phyloP scores from a whole-genome alignment of 2,797 vertebrate genomes.

The Dryobates pubescens region DNA sequence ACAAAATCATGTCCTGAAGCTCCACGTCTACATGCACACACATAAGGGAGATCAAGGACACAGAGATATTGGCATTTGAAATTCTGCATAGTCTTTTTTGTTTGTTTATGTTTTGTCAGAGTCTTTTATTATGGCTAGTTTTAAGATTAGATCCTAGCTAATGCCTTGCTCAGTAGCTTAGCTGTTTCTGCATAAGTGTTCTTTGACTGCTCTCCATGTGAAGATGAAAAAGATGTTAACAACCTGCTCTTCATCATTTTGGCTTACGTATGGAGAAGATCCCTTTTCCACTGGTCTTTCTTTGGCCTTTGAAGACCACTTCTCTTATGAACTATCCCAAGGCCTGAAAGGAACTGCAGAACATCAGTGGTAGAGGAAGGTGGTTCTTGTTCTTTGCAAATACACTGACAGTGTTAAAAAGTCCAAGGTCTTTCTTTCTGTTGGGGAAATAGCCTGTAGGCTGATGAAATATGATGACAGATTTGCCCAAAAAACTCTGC shows the following conservation, averaged over 20 bases:
- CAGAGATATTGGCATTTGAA: neutral
- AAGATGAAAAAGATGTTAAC: neutral
- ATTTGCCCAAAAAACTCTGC: neutral
- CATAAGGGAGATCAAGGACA: neutral
- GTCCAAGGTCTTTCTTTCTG: neutral
- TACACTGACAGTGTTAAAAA: neutral
- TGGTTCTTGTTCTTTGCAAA: neutral
- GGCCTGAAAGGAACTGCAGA: neutral
- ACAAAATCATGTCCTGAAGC: too few species aligned
- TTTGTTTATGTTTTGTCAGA: neutral
- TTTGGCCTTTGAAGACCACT: neutral
- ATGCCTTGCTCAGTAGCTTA: neutral
- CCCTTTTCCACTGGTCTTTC: neutral
- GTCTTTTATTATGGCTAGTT: neutral
- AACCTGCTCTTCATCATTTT: neutral
- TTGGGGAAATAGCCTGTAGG: neutral
- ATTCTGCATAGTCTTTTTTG: neutral
- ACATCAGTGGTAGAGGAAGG: neutral
- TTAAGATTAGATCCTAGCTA: neutral
- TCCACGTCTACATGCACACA: too few species aligned
- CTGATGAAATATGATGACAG: neutral
- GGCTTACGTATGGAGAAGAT: neutral
- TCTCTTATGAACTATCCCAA: neutral
- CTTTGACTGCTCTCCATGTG: neutral
- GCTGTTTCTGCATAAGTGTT: neutral